phyloP scores from a whole-genome alignment of 2,797 vertebrate species.

The Sparus aurata region DNA sequence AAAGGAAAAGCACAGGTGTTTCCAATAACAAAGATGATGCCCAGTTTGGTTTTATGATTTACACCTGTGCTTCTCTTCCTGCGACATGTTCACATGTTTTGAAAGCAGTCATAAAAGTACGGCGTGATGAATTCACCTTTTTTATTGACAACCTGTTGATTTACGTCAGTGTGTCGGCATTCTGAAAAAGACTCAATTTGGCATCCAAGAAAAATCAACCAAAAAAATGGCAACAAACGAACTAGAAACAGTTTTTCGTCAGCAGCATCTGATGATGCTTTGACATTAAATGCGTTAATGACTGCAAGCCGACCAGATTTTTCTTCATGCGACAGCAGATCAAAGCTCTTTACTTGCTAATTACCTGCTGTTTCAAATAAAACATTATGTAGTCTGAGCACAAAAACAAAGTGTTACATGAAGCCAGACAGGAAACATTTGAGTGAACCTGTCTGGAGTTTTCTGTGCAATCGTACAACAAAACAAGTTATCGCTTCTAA shows the following conservation, averaged over 20 bases:
- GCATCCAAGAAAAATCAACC: background rate
- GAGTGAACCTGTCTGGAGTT: background rate
- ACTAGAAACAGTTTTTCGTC: background rate
- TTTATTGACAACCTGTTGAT: background rate
- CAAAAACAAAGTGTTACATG: background rate
- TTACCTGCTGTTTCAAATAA: background rate
- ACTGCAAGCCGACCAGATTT: background rate
- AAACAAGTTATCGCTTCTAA: background rate
- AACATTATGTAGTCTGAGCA: background rate
- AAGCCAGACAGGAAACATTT: background rate
- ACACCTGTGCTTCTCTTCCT: background rate
- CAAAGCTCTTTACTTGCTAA: background rate
- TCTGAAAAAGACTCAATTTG: slow-evolving; percentile 27
- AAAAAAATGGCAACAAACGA: background rate
- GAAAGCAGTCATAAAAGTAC: background rate
- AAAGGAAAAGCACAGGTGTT: background rate
- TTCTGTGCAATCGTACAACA: background rate
- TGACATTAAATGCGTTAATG: background rate
- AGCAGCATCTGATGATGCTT: background rate
- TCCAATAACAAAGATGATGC: too few relatives aligned
- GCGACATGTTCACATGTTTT: background rate
- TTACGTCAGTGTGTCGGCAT: background rate
- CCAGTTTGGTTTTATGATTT: background rate
- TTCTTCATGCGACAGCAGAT: background rate
- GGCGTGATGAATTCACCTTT: background rate